These are phyloP conservation scores for Psittacara wagleri DNA, from an alignment of 2,113 vertebrate species.

Conservation along the genomic window DNA sequence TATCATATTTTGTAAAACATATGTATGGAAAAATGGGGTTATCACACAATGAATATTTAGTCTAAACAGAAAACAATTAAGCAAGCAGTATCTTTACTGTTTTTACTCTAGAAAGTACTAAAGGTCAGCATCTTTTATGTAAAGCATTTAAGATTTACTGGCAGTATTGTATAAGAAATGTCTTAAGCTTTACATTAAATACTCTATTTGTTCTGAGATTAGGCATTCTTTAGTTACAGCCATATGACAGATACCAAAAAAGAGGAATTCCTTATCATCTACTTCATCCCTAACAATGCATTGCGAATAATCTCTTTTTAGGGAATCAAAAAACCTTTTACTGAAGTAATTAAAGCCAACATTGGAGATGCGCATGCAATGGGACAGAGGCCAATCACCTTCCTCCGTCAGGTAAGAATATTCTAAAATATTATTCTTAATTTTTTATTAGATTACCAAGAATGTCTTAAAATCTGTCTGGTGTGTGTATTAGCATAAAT, in stretches of 20 bases:
- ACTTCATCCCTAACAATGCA: not conserved
- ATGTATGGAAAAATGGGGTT: not conserved
- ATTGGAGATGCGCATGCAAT: constrained; percentile 98
- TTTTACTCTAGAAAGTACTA: not conserved
- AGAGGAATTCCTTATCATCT: not conserved
- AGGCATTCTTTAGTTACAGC: not conserved
- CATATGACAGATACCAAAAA: not conserved
- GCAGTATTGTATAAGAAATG: not conserved
- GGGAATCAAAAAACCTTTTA: constrained; percentile 95
- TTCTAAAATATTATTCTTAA: not conserved
- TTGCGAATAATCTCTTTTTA: constrained; percentile 56
- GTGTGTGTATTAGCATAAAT: no score
- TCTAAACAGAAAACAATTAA: not conserved
- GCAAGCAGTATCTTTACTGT: not conserved
- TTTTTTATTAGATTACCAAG: not conserved
- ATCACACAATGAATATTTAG: not conserved
- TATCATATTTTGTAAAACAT: no score
- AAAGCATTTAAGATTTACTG: not conserved
- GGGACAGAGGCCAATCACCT: constrained; percentile 96
- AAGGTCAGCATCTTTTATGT: not conserved
- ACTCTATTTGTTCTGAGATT: not conserved
- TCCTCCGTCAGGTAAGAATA: constrained; percentile 89
- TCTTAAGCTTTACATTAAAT: not conserved
- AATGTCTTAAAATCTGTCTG: not conserved
- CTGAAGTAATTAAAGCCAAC: constrained; percentile 95